Conservation (phyloP, 2,797 vertebrate species). For the Selene dorsalis region DNA sequence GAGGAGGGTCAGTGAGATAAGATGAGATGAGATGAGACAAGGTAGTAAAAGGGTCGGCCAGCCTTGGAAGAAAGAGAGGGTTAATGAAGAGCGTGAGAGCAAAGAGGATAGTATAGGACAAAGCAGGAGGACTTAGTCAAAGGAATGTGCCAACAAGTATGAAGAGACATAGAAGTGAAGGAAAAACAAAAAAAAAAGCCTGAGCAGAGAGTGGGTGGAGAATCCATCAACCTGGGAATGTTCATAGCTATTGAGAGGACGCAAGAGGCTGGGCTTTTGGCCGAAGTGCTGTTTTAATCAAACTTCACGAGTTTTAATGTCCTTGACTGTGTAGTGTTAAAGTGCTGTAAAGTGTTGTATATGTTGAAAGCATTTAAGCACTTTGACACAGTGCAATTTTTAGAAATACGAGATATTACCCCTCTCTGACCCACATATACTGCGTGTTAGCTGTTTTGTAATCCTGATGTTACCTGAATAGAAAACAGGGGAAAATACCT, state of each 20-base stretch:
- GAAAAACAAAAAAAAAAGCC: conserved; percentile 9
- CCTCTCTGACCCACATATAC: conserved; percentile 8
- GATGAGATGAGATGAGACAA: conserved; percentile 31
- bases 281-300: conserved; percentile 31
- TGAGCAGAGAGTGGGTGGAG: conserved; percentile 26
- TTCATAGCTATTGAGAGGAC: conserved; percentile 37
- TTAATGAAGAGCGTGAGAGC: conserved; percentile 46
- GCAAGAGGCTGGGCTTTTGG: conserved; percentile 16
- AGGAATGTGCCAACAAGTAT: conserved; percentile 18
- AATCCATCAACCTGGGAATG: conserved; percentile 40
- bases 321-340: conserved; percentile 18
- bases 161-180: conserved; percentile 29
- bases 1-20: conserved; percentile 39
- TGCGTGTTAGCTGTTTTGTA: conserved; percentile 6
- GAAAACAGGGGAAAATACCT: not conserved
- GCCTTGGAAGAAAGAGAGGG: conserved; percentile 31
- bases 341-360: conserved; percentile 23
- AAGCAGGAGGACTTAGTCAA: conserved; percentile 13
- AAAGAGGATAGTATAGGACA: conserved; percentile 2
- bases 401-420: conserved; percentile 28
- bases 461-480: conserved; percentile 8
- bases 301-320: conserved; percentile 25
- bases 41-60: conserved; percentile 6
- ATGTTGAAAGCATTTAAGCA: conserved; percentile 31
- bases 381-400: conserved; percentile 29